phyloP scores from a whole-genome alignment of 64 coral and sea anemone genomes.

The Cladopsammia gracilis region DNA sequence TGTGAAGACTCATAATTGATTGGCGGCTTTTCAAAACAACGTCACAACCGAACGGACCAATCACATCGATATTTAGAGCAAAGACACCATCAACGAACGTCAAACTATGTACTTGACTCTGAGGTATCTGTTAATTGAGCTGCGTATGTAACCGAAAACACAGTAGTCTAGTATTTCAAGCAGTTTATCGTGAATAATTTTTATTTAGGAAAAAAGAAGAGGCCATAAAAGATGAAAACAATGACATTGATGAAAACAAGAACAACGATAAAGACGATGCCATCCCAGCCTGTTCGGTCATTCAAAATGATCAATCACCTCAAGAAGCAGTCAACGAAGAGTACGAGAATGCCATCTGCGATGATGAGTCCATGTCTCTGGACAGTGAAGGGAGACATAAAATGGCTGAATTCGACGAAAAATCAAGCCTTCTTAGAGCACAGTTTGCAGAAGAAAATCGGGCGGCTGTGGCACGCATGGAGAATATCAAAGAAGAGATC shows the following conservation, averaged over 20 bases:
- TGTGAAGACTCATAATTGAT: too few species aligned
- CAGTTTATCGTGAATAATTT: background rate
- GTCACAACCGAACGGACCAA: too few species aligned
- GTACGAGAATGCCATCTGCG: background rate
- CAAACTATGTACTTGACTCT: too few species aligned
- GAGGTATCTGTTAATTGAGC: too few species aligned
- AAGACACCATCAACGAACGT: too few species aligned
- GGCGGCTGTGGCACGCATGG: background rate
- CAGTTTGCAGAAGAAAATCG: conserved; percentile 11
- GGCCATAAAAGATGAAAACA: background rate
- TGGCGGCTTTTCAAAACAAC: too few species aligned
- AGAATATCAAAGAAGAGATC: background rate
- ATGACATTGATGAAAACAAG: too few species aligned
- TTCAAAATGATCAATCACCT: background rate
- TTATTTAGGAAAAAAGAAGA: background rate
- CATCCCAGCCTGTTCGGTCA: too few species aligned
- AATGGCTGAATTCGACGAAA: background rate
- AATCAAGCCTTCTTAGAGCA: background rate
- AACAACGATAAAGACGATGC: background rate
- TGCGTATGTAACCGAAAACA: too few species aligned
- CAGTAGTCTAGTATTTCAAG: too few species aligned
- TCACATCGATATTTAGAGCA: too few species aligned
- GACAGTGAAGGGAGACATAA: background rate
- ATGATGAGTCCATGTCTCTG: background rate
- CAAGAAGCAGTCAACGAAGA: background rate